phyloP scores from a whole-genome alignment of 2,888 invertebrate species.

The Orthosia incerta region DNA sequence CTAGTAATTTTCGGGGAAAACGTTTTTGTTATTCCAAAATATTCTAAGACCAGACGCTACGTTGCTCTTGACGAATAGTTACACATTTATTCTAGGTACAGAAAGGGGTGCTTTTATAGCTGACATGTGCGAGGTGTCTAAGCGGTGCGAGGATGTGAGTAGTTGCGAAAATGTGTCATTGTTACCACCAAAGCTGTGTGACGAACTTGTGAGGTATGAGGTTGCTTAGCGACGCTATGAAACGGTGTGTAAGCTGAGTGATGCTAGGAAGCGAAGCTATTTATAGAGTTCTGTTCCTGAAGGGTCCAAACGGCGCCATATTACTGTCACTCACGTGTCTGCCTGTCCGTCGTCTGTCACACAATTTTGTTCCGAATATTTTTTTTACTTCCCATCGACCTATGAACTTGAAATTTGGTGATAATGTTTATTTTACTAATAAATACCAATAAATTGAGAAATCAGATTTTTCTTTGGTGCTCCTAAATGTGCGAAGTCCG shows the following conservation, averaged over 20 bases:
- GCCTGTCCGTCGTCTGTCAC: too few relatives aligned
- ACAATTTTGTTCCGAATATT: too few relatives aligned
- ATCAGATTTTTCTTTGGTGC: too few relatives aligned
- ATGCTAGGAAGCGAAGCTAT: too few relatives aligned
- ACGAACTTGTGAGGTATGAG: background rate
- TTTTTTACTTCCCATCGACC: too few relatives aligned
- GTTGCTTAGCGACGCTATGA: background rate
- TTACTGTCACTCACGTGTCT: too few relatives aligned
- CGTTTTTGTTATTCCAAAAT: constrained; percentile 39
- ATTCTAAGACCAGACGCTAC: constrained; percentile 29
- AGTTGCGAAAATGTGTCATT: background rate
- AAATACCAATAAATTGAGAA: too few relatives aligned
- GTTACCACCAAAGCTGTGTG: background rate
- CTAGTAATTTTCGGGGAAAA: background rate
- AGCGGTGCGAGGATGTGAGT: background rate
- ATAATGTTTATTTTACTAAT: too few relatives aligned
- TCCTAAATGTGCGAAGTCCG: too few relatives aligned
- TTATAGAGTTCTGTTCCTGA: too few relatives aligned
- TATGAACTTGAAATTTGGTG: too few relatives aligned
- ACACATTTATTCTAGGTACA: constrained; percentile 43
- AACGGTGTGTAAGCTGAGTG: background rate
- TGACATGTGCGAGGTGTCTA: background rate
- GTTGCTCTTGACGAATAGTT: constrained; percentile 44
- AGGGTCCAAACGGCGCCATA: too few relatives aligned
- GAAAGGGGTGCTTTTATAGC: constrained; percentile 4